Base-by-base conservation (phyloP, 2,113 vertebrate genomes). In the Brachypteracias leptosomus region DNA sequence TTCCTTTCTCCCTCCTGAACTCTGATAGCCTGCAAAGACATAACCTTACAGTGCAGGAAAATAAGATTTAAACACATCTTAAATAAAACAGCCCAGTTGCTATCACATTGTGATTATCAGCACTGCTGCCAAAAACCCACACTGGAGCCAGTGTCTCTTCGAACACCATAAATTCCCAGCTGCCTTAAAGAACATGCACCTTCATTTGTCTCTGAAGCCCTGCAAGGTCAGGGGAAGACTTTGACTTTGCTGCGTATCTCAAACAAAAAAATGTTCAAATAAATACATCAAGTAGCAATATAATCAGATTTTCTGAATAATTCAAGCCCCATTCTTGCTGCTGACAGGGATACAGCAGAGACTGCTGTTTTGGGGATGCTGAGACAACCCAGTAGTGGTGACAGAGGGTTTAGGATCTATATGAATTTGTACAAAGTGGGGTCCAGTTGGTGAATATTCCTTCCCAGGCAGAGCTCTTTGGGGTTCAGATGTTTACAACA, bases 41-140 rank as follows among this genome's bases (percentile, higher is more conserved):
- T 66, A 93, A 91, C 54, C 54, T 94, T 78, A 86, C 5, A 82
- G 47, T 3, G 3, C 70, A 82, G 88, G 59, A 84, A 95, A 88
- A 85, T 58, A 93, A 95, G 89, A 95, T 95, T 96, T 94, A 97
- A 95, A 88, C 74, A 72, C 59, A 77, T 95, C 84, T 96, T 92
- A 96, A 97, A 97, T 89, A 95, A 95, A 86, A 61, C 84, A 89
- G 84, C 40, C 77, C 44, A 79, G 82, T 31, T 90, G 76, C 72
- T 62, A 95, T 95, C 96, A 93, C 62, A 55, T 2, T 87, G 91
- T 94, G 94, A 94, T 95, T 89, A 96, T 89, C 90, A 88, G 79
- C 73, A 71, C 57, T 21, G 76, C 84, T 97, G 93, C 94, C 95
- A 97, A 81, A 84, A 93, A 46, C 47, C 76, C 63, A 57, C 44